Evolutionary conservation across 2,888 invertebrate species (phyloP).

Genomic region (Adineta ricciae): DNA sequence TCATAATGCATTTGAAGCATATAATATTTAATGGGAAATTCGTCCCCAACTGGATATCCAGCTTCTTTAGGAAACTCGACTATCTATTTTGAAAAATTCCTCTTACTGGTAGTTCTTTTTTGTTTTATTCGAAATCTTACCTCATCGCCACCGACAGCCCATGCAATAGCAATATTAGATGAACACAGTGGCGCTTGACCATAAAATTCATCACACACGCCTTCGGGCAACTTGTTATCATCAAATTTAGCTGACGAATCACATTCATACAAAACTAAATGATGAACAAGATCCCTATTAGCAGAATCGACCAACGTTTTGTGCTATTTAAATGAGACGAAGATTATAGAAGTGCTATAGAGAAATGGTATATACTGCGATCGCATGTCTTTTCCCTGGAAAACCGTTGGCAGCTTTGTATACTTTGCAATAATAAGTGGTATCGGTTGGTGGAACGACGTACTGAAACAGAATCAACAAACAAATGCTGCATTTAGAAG

Average conservation of each 20-base stretch:
- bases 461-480: background rate
- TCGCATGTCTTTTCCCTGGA: background rate
- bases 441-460: background rate
- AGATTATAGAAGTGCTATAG: background rate
- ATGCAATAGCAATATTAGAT: constrained; percentile 18
- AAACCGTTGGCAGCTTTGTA: background rate
- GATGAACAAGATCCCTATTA: constrained; percentile 20
- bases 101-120: background rate
- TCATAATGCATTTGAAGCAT: constrained; percentile 31
- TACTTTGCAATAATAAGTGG: background rate
- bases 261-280: constrained; percentile 27
- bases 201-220: background rate
- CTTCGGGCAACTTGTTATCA: constrained; percentile 4
- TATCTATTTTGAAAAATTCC: background rate
- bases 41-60: constrained; percentile 29
- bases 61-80: background rate
- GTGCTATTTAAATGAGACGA: background rate
- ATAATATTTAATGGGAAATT: constrained; percentile 22
- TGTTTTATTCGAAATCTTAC: background rate
- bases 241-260: background rate
- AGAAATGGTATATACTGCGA: background rate
- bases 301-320: background rate
- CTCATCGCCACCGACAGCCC: constrained; percentile 28
- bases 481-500: no score
- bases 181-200: background rate